Conservation (phyloP, 2,888 invertebrate genomes). For the Pristionchus maxplancki region DNA sequence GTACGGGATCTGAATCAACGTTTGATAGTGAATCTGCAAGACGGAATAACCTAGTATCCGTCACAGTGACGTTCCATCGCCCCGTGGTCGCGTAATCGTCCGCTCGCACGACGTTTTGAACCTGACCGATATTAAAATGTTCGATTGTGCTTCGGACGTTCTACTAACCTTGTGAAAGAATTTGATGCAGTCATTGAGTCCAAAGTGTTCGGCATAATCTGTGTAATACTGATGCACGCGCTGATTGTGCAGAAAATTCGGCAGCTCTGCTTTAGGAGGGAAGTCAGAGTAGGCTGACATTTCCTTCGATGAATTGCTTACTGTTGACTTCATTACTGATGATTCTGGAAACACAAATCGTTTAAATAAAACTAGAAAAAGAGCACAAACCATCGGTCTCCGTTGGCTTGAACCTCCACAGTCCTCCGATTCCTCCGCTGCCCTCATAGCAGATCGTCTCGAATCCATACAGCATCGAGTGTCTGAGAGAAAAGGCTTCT, state of each 20-base stretch:
- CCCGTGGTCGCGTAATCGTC: slow-evolving; percentile 77
- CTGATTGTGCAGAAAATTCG: slow-evolving; percentile 79
- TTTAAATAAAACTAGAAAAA: no score
- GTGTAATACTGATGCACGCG: slow-evolving; percentile 65
- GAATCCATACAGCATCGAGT: slow-evolving; percentile 71
- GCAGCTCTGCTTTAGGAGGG: slow-evolving; percentile 78
- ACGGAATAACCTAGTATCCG: slow-evolving; percentile 57
- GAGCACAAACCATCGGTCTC: slow-evolving; percentile 57
- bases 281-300: slow-evolving; percentile 78
- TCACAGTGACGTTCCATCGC: slow-evolving; percentile 75
- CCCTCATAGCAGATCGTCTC: slow-evolving; percentile 77
- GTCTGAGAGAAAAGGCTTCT: slow-evolving; percentile 55
- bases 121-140: neutral
- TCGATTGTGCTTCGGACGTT: no score
- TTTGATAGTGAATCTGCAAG: neutral
- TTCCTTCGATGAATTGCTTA: slow-evolving; percentile 78
- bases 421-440: slow-evolving; percentile 76
- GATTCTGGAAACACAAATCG: slow-evolving; percentile 63
- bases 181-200: slow-evolving; percentile 67
- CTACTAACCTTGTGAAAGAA: slow-evolving; percentile 56
- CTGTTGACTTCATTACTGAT: slow-evolving; percentile 77
- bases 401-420: slow-evolving; percentile 74
- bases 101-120: slow-evolving; percentile 66
- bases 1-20: slow-evolving; percentile 53
- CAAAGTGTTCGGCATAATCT: slow-evolving; percentile 70